Conservation (phyloP, 2,888 invertebrate genomes). For the Tenthredo scrophulariae region DNA sequence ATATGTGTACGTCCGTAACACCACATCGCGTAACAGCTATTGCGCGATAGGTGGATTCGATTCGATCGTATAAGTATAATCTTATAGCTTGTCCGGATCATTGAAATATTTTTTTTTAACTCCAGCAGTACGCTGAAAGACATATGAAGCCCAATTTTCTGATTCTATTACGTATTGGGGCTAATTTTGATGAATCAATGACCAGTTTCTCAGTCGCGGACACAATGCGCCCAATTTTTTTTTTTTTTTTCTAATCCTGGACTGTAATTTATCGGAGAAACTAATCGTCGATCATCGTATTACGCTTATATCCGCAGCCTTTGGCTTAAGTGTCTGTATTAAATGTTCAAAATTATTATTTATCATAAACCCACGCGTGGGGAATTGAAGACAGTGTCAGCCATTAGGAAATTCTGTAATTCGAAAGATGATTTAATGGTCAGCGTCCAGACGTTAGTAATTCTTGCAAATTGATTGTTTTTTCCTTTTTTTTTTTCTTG, state of each 20-base stretch:
- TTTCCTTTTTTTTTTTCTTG: neutral
- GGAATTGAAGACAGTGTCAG: neutral
- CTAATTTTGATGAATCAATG: no score
- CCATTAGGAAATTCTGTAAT: neutral
- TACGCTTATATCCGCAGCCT: neutral
- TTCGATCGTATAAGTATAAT: conserved; percentile 2
- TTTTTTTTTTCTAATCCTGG: neutral
- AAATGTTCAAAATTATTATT: neutral
- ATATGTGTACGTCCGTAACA: conserved; percentile 36
- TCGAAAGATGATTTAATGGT: neutral
- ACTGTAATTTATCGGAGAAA: neutral
- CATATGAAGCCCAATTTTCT: neutral
- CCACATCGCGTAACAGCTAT: conserved; percentile 28
- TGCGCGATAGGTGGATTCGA: conserved; percentile 24
- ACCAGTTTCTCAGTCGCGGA: no score
- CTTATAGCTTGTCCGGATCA: neutral
- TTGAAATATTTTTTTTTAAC: neutral
- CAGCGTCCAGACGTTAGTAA: neutral
- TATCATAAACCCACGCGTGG: neutral
- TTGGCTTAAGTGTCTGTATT: neutral
- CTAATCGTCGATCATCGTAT: neutral
- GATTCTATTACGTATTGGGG: neutral
- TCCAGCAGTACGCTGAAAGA: neutral
- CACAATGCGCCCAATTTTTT: neutral
- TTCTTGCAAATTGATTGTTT: neutral